phyloP scores from a whole-genome alignment of 2,888 invertebrate genomes.

The Carpatolechia fugitivella region DNA sequence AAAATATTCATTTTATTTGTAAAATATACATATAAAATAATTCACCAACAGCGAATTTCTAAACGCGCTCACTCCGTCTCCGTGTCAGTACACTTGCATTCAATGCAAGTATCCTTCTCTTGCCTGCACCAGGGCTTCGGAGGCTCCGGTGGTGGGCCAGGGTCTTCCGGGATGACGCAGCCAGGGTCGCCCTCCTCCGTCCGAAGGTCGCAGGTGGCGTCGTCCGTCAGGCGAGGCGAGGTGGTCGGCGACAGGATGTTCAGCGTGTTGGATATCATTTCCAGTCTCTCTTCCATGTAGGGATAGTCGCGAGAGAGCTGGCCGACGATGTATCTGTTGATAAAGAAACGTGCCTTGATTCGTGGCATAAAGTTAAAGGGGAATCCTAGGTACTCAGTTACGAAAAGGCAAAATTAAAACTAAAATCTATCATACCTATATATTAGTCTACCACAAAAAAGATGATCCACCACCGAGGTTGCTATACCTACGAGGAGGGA shows the following conservation, averaged over 20 bases:
- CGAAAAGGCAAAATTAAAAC: too few species aligned
- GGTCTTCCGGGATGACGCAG: neutral
- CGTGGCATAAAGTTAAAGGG: too few species aligned
- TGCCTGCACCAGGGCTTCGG: neutral
- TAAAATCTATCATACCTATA: too few species aligned
- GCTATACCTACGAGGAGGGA: too few species aligned
- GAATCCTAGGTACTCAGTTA: too few species aligned
- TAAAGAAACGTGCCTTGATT: neutral
- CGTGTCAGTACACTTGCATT: neutral
- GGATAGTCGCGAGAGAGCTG: slow-evolving; percentile 82
- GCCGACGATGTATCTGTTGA: slow-evolving; percentile 68
- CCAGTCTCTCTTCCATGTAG: slow-evolving; percentile 59
- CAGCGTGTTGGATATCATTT: slow-evolving; percentile 70
- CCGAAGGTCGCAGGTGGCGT: slow-evolving; percentile 23
- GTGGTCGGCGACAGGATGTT: slow-evolving; percentile 54
- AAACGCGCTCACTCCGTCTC: neutral
- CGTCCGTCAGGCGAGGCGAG: slow-evolving; percentile 45
- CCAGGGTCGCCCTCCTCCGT: neutral
- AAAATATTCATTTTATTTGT: too few species aligned
- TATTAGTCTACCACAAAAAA: too few species aligned
- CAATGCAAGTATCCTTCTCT: neutral
- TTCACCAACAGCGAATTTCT: neutral
- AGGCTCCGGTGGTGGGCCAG: neutral
- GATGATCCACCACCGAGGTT: too few species aligned
- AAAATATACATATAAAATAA: too few species aligned